Evolutionary conservation across 2,888 invertebrate species (phyloP).

Genomic region (Scaptomyza tumidula): DNA sequence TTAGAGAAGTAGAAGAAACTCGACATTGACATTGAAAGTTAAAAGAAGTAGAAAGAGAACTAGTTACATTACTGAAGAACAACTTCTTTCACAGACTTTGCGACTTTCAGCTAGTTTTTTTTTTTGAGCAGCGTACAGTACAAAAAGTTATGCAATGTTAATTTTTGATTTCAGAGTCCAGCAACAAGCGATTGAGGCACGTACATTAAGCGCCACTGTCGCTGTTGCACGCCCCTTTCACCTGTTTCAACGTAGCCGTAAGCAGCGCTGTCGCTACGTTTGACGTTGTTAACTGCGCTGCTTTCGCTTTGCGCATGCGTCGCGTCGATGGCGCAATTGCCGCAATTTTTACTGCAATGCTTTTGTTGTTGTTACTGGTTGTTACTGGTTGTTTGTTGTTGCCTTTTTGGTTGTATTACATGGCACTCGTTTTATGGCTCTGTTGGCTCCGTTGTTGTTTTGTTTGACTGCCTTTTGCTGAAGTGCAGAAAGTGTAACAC

Average conservation of each 20-base stretch:
- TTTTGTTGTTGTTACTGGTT: conserved; percentile 10
- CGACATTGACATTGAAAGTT: not conserved
- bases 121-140: conserved; percentile 12
- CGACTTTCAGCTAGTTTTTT: not conserved
- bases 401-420: conserved; percentile 64
- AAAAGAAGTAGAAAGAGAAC: not conserved
- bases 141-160: conserved; percentile 42
- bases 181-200: conserved; percentile 47
- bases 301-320: conserved; percentile 66
- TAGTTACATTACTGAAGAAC: not conserved
- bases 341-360: conserved; percentile 54
- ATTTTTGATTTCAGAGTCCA: conserved; percentile 27
- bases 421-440: conserved; percentile 70
- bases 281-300: conserved; percentile 30
- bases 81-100: not conserved
- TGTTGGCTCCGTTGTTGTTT: conserved; percentile 47
- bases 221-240: conserved; percentile 61
- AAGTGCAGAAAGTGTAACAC: conserved; percentile 82
- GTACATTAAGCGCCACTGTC: conserved; percentile 20
- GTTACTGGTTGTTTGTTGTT: conserved; percentile 36
- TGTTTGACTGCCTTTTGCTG: conserved; percentile 60
- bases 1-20: not conserved
- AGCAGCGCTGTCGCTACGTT: conserved; percentile 9
- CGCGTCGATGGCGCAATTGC: conserved; percentile 77
- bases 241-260: conserved; percentile 41